These are phyloP conservation scores for Campoletis raptor DNA, from an alignment of 2,888 invertebrate species.

Conservation along the genomic window DNA sequence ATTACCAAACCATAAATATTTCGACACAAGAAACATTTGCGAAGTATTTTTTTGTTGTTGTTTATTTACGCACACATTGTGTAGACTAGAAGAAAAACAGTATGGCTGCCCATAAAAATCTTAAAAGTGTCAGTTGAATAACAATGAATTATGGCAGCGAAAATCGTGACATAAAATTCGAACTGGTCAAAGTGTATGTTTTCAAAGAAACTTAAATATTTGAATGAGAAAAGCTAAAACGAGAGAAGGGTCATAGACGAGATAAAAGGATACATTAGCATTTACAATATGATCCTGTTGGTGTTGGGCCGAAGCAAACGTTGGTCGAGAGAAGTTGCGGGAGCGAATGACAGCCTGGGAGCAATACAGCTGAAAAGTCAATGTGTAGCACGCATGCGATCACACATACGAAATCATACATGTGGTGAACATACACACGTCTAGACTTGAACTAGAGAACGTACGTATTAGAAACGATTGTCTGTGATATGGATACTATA, in stretches of 20 bases:
- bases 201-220: neutral
- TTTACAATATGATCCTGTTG: slow-evolving; percentile 4
- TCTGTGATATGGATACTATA: slow-evolving; percentile 1
- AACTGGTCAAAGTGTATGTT: neutral
- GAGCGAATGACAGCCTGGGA: slow-evolving; percentile 3
- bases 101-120: slow-evolving; percentile 5
- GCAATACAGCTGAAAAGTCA: slow-evolving; percentile 3
- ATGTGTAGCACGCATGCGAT: slow-evolving; percentile 5
- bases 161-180: neutral
- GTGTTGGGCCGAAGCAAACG: neutral
- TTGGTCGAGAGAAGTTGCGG: neutral
- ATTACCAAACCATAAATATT: neutral
- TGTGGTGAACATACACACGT: neutral
- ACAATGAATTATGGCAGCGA: neutral
- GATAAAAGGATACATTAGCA: slow-evolving; percentile 19
- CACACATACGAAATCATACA: neutral
- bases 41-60: neutral
- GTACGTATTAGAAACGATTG: slow-evolving; percentile 19
- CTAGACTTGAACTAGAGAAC: neutral
- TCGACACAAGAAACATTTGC: neutral
- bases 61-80: neutral
- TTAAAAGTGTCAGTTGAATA: neutral
- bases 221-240: neutral
- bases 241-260: neutral
- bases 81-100: neutral